Conservation (phyloP, 1,140 invertebrate genomes). For the Papilio helenus region DNA sequence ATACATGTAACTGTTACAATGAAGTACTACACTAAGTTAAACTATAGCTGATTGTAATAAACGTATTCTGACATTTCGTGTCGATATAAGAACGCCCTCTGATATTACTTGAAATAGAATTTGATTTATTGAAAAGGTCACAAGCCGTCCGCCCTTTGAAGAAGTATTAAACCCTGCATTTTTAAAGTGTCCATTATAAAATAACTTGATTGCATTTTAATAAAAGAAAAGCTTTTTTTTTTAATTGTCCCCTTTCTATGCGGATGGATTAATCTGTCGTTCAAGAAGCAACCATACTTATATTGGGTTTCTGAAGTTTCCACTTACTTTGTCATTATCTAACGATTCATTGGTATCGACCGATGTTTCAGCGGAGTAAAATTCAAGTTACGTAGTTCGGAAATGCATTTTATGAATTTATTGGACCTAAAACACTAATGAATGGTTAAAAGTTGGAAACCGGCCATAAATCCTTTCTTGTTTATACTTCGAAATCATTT, state of each 20-base stretch:
- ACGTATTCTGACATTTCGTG: neutral
- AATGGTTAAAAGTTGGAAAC: too few relatives aligned
- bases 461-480: too few relatives aligned
- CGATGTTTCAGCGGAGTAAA: too few relatives aligned
- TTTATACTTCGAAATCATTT: neutral
- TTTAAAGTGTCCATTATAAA: neutral
- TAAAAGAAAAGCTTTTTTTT: neutral
- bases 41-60: neutral
- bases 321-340: too few relatives aligned
- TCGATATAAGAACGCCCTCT: neutral
- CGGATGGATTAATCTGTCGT: neutral
- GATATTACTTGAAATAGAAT: conserved; percentile 37
- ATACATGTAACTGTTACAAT: neutral
- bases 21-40: too few relatives aligned
- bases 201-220: neutral
- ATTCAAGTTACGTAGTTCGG: too few relatives aligned
- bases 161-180: neutral
- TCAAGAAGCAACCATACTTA: neutral
- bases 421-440: too few relatives aligned
- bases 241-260: neutral
- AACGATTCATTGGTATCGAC: too few relatives aligned
- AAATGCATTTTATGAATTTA: too few relatives aligned
- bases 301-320: too few relatives aligned
- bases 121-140: conserved; percentile 40
- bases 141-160: neutral